Evolutionary conservation across 2,113 vertebrate genomes (phyloP).

Genomic region (Antechinus flavipes): DNA sequence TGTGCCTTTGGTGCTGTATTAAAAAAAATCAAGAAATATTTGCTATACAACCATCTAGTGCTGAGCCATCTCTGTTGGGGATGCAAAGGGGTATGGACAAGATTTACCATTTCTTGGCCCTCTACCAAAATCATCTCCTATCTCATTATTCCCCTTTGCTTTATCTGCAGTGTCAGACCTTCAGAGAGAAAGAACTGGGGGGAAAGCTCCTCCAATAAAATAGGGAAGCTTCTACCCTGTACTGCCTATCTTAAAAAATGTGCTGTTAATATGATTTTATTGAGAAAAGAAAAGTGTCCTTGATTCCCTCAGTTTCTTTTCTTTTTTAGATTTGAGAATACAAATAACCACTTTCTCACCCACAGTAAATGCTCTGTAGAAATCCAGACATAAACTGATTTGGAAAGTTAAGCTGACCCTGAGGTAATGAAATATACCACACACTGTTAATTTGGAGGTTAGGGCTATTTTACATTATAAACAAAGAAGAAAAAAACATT

Average conservation of each 20-base stretch:
- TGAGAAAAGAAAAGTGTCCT: neutral
- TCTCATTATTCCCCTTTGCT: neutral
- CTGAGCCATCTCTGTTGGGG: neutral
- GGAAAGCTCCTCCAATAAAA: neutral
- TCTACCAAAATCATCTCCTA: neutral
- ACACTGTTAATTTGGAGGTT: neutral
- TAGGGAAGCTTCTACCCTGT: neutral
- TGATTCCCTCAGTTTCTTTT: neutral
- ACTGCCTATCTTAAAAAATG: neutral
- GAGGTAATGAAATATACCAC: neutral
- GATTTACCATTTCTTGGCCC: neutral
- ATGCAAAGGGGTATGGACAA: neutral
- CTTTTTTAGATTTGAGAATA: neutral
- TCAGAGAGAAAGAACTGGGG: neutral
- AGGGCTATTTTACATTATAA: neutral
- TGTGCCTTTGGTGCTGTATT: neutral
- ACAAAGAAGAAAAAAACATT: neutral
- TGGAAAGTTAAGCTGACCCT: neutral
- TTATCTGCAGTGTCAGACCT: neutral
- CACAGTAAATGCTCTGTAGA: neutral
- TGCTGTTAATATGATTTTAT: neutral
- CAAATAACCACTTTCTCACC: neutral
- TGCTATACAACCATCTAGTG: neutral
- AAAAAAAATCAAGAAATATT: neutral
- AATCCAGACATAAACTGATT: neutral